Conservation (phyloP, 2,113 vertebrate genomes). For the Zapus hudsonius region DNA sequence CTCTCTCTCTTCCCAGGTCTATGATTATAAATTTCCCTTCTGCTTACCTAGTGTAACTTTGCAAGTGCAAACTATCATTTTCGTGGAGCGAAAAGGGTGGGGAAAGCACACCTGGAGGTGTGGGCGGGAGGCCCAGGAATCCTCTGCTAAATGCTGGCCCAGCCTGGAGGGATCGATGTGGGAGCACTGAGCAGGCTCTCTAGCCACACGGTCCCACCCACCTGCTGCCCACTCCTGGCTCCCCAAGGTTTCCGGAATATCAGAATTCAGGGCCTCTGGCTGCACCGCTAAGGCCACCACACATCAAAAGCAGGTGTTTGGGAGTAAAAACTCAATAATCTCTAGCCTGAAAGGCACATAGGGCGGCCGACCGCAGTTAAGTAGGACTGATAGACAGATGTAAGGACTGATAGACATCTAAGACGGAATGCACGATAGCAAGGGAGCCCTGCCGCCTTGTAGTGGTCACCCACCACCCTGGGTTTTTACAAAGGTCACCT, state of each 20-base stretch:
- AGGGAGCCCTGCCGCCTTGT: neutral
- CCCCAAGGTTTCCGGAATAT: neutral
- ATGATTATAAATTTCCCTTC: constrained; percentile 17
- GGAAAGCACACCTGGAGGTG: constrained; percentile 71
- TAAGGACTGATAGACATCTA: too few relatives aligned
- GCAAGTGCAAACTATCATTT: constrained; percentile 49
- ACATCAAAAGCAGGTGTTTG: neutral
- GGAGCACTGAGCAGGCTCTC: neutral
- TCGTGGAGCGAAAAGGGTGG: constrained; percentile 44
- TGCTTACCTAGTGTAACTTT: constrained; percentile 17
- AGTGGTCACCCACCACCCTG: neutral
- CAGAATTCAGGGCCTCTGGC: neutral
- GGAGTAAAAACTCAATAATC: neutral
- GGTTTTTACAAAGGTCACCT: neutral
- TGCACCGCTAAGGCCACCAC: neutral
- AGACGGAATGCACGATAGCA: neutral
- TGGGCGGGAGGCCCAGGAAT: constrained; percentile 44
- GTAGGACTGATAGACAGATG: neutral
- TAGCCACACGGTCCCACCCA: neutral
- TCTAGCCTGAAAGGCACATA: neutral
- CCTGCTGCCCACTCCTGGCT: neutral
- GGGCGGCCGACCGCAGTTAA: neutral
- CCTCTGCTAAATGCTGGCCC: neutral
- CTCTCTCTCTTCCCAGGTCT: neutral
- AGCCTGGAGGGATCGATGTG: neutral